phyloP scores from a whole-genome alignment of 2,113 vertebrate genomes.

The Ochotona curzoniae region DNA sequence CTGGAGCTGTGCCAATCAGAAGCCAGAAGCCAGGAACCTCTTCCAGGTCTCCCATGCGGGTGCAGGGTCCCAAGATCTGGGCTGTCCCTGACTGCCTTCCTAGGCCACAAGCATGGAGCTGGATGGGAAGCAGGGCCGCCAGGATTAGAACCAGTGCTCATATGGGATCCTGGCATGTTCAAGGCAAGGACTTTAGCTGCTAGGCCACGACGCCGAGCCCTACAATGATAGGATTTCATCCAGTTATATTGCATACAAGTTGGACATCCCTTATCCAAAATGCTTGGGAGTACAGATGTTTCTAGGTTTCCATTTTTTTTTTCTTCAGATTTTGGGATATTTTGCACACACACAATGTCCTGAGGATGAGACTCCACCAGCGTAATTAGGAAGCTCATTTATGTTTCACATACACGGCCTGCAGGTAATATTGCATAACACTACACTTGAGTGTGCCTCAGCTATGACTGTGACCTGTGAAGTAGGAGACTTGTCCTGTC shows the following conservation, averaged over 20 bases:
- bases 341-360: not conserved
- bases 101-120: no score
- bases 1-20: no score
- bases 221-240: not conserved
- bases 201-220: not conserved
- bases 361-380: not conserved
- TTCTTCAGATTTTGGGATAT: not conserved
- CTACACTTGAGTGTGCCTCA: not conserved
- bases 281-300: not conserved
- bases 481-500: not conserved
- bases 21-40: no score
- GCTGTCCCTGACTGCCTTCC: no score
- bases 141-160: no score
- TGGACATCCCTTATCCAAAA: not conserved
- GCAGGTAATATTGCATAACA: not conserved
- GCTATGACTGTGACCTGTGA: not conserved
- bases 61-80: no score
- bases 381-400: not conserved
- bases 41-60: no score
- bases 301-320: not conserved
- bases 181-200: no score
- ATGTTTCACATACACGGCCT: not conserved
- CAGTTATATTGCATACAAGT: constrained; percentile 3
- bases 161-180: no score
- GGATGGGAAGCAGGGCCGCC: no score